Base-by-base conservation (phyloP, 2,888 invertebrate species). In the Apodemia zela region DNA sequence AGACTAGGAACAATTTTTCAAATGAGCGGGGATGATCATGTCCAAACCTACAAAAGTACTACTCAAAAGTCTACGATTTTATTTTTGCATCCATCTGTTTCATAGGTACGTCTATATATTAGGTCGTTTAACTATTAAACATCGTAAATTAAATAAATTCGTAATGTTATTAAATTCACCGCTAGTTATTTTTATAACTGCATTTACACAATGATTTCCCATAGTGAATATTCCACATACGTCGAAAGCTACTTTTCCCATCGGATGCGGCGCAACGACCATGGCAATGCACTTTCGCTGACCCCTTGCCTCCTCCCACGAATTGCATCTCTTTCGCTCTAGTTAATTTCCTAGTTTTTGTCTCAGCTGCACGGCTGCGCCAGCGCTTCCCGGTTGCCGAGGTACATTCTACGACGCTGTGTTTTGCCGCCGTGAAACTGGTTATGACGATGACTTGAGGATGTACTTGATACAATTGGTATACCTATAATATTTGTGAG, bases 261-360 rank as follows among this genome's bases (percentile, higher is more conserved):
- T 85, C 87, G 87, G 80, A 81, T 82, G 85, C 42, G 78, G 80
- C 78, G 84, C 83, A 82, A 81, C 81, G 80, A 81, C 84, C 88
- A 86, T 84, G 90, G 89, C 90, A 91, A 90, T 90, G 91, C 88
- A 91, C 91, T 91, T 91, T 91, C 89, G 84, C 89, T 90, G 89
- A 90, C 89, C 91, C 87, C 85, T 76, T 84, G 85, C 84, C 85
- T 87, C 84, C 88, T 87, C 86, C 85, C 85, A 87, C 84, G 81
- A 75, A 72, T 69, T 68, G 72, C 75, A 72, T 89, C 90, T 86
- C 89, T 67, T 62, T 89, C 81, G 68, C 82, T 78, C 89, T 67
- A 71, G 68, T 64, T 64, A 78, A 82, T 85, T 85, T 86, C 83
- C 82, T 81, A 76, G 72, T 74, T 67, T 67, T 69, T 70, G 66